Conservation (phyloP, 2,113 vertebrate genomes). For the Meriones unguiculatus region DNA sequence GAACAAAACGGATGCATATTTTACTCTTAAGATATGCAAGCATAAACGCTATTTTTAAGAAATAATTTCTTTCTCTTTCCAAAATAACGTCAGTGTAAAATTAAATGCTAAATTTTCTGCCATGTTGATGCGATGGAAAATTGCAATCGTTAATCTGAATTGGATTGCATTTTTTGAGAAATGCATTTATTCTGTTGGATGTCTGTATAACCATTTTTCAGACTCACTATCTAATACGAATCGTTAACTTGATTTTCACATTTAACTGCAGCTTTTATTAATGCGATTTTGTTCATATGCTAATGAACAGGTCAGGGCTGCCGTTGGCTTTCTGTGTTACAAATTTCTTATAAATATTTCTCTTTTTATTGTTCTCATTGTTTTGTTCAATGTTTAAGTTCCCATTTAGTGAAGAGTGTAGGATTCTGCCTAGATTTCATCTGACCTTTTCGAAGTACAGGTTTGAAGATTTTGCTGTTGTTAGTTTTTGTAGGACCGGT, state of each 20-base stretch:
- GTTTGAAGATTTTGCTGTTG: not conserved
- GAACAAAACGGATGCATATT: conserved; percentile 4
- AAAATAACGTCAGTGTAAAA: conserved; percentile 60
- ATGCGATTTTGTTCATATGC: not conserved
- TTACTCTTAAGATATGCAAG: not conserved
- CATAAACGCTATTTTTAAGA: not conserved
- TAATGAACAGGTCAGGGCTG: conserved; percentile 1
- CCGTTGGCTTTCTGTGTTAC: conserved; percentile 50
- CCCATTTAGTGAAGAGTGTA: conserved; percentile 18
- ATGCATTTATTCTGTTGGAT: conserved; percentile 3
- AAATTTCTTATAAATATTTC: conserved; percentile 55
- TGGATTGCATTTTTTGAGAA: conserved; percentile 9
- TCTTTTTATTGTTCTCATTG: not conserved
- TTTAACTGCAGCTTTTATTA: conserved; percentile 28
- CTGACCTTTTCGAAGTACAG: not conserved
- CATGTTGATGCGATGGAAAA: conserved; percentile 27
- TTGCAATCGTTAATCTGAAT: conserved; percentile 35
- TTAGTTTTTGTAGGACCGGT: conserved; percentile 45
- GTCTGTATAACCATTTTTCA: conserved; percentile 33
- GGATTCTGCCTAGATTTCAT: not conserved
- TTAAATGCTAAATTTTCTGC: conserved; percentile 49
- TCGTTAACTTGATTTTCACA: not conserved
- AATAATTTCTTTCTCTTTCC: conserved; percentile 39
- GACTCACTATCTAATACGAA: not conserved
- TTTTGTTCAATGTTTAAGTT: conserved; percentile 57